phyloP scores from a whole-genome alignment of 1,140 invertebrate species.

The Drosophila oshimai region DNA sequence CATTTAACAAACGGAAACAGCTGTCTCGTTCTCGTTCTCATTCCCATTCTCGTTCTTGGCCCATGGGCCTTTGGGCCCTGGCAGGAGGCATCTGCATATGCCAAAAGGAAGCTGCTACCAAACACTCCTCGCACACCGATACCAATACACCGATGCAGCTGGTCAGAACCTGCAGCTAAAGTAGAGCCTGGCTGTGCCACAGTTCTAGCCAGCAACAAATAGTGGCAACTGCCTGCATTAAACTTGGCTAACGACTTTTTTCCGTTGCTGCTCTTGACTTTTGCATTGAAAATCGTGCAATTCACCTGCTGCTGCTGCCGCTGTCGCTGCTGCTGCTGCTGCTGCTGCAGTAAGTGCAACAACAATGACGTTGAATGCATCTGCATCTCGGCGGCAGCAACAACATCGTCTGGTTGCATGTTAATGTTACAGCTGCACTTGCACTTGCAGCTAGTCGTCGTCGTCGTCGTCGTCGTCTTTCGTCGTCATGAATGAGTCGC shows the following conservation, averaged over 20 bases:
- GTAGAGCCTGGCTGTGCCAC: constrained; percentile 43
- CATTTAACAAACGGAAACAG: constrained; percentile 80
- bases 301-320: constrained; percentile 69
- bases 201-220: constrained; percentile 65
- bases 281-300: constrained; percentile 82
- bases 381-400: constrained; percentile 61
- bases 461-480: constrained; percentile 55
- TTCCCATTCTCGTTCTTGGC: constrained; percentile 11
- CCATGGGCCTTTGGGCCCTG: constrained; percentile 31
- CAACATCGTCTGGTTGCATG: constrained; percentile 62
- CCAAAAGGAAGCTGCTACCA: constrained; percentile 80
- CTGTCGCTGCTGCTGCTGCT: constrained; percentile 16
- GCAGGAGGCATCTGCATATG: constrained; percentile 40
- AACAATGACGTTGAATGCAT: constrained; percentile 72
- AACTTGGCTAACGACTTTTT: constrained; percentile 81
- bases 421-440: constrained; percentile 80
- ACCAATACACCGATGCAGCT: constrained; percentile 47
- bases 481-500: constrained; percentile 71
- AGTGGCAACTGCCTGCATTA: constrained; percentile 71
- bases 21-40: constrained; percentile 61
- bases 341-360: constrained; percentile 41
- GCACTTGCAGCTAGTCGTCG: constrained; percentile 69
- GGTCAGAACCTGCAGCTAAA: constrained; percentile 40
- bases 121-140: constrained; percentile 54
- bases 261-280: constrained; percentile 80